Conservation (phyloP, 2,113 vertebrate species). For the Megaceryle maxima region DNA sequence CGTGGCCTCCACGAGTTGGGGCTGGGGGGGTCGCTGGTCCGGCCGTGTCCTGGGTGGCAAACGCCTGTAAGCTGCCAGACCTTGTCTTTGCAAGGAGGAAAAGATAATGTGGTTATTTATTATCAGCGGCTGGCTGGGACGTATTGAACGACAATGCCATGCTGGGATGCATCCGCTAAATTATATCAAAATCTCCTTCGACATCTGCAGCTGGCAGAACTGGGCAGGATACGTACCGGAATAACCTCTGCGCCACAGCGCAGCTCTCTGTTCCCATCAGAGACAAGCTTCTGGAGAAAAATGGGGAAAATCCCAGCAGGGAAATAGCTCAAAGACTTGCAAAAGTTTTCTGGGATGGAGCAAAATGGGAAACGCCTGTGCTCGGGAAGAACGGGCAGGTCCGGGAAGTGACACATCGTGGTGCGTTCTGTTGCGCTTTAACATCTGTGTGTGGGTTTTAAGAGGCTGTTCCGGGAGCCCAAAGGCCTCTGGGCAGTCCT, state of each 20-base stretch:
- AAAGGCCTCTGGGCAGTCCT: neutral
- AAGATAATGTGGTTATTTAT: neutral
- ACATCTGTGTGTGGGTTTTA: neutral
- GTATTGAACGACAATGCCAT: neutral
- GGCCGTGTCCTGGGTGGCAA: neutral
- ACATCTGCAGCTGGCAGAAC: neutral
- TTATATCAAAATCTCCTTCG: neutral
- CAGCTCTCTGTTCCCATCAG: neutral
- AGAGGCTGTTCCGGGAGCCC: neutral
- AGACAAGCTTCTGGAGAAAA: neutral
- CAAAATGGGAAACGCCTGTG: neutral
- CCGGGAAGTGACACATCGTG: neutral
- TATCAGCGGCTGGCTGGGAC: neutral
- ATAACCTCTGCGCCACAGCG: rapidly evolving
- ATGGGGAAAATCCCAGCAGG: neutral
- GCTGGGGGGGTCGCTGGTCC: neutral
- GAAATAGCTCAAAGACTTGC: neutral
- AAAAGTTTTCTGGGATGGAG: neutral
- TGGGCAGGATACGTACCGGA: neutral
- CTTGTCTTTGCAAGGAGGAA: neutral
- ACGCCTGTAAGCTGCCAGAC: neutral
- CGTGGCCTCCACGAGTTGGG: neutral
- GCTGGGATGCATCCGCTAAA: neutral
- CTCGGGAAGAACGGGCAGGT: neutral
- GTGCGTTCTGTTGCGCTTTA: neutral